phyloP scores from a whole-genome alignment of 53 echinoderm and acorn worm species.

The Glandiceps talaboti region DNA sequence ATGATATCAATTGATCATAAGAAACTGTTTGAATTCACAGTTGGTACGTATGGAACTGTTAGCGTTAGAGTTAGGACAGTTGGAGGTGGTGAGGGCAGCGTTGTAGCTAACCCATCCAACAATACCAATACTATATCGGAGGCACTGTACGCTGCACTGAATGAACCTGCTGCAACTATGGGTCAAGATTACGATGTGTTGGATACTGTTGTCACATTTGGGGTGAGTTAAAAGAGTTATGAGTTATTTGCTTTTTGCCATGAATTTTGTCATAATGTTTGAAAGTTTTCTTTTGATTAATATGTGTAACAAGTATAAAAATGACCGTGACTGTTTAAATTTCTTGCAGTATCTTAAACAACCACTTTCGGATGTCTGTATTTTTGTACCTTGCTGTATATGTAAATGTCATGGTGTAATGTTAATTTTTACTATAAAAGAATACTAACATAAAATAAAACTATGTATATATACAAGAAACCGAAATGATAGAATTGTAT shows the following conservation, averaged over 20 bases:
- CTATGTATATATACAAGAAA: no score
- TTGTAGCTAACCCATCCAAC: constrained; percentile 39
- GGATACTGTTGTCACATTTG: constrained; percentile 50
- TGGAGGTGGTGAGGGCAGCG: constrained; percentile 66
- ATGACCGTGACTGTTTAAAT: no score
- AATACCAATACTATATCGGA: constrained; percentile 51
- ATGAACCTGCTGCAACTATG: constrained; percentile 38
- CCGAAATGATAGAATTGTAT: no score
- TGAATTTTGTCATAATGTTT: not conserved
- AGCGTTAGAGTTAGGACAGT: constrained; percentile 59
- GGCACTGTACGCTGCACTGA: constrained; percentile 38
- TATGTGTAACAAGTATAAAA: no score
- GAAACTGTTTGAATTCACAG: constrained; percentile 18
- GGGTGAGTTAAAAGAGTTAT: constrained; percentile 29
- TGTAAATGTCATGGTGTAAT: no score
- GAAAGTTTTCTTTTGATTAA: not conserved
- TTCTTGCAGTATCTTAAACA: no score
- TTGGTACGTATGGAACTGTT: constrained; percentile 56
- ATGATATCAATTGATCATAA: not conserved
- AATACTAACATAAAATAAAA: no score
- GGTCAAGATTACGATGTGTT: constrained; percentile 56
- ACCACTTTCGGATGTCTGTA: no score
- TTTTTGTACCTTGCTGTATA: no score
- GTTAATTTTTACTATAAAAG: no score
- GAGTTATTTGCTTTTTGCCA: not conserved